These are phyloP conservation scores for Scartelaos histophorus DNA, from an alignment of 2,113 vertebrate species.

Conservation along the genomic window DNA sequence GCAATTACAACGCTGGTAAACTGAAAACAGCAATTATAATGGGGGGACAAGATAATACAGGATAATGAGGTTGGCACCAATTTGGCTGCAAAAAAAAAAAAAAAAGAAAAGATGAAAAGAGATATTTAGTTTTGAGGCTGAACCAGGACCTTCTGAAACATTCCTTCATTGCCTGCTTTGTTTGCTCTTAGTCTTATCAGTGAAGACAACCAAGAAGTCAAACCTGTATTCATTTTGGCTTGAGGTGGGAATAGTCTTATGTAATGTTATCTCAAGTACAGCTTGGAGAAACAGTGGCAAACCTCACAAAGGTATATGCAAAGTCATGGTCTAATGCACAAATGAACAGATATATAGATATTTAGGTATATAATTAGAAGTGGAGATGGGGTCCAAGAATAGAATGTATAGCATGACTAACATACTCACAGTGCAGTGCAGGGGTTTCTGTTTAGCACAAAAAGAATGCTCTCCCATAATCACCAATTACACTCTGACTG, in stretches of 20 bases:
- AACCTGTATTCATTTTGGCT: slow-evolving; percentile 42
- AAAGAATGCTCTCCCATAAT: slow-evolving; percentile 33
- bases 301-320: slow-evolving; percentile 21
- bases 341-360: background rate
- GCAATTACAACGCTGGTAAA: slow-evolving; percentile 27
- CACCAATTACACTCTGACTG: slow-evolving; percentile 60
- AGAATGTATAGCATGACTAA: background rate
- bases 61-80: slow-evolving; percentile 1
- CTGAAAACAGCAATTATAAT: slow-evolving; percentile 32
- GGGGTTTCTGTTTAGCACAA: slow-evolving; percentile 24
- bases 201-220: slow-evolving; percentile 25
- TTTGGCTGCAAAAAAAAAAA: background rate
- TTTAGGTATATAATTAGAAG: background rate
- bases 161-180: slow-evolving; percentile 38
- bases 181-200: slow-evolving; percentile 8
- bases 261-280: slow-evolving; percentile 51
- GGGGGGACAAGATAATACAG: background rate
- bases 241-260: slow-evolving; percentile 50
- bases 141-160: slow-evolving; percentile 16
- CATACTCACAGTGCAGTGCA: background rate
- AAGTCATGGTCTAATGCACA: background rate
- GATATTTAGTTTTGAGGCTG: slow-evolving; percentile 4
- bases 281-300: slow-evolving; percentile 16
- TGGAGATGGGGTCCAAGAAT: background rate
- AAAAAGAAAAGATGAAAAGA: slow-evolving; percentile 2